Conservation (phyloP, 2,797 vertebrate genomes). For the Lerista edwardsae region DNA sequence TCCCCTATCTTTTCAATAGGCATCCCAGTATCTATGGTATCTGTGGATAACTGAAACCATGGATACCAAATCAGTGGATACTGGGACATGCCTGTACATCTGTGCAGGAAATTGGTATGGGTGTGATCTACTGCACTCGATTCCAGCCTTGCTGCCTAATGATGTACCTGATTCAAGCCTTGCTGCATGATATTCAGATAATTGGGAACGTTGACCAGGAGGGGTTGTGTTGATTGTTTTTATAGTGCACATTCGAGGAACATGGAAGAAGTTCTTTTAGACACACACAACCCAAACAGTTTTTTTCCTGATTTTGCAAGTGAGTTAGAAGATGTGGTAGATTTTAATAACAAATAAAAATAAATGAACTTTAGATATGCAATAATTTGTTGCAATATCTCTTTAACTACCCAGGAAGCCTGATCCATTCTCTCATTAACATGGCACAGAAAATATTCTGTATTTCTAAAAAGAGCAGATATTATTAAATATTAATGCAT, state of each 20-base stretch:
- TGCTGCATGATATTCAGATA: not conserved
- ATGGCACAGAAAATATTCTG: not conserved
- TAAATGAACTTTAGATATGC: not conserved
- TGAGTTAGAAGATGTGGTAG: not conserved
- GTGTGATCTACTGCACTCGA: not conserved
- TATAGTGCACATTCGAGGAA: not conserved
- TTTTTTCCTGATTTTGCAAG: not conserved
- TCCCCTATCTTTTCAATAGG: too few species aligned
- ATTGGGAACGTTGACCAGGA: not conserved
- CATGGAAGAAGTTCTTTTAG: not conserved
- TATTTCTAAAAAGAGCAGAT: slow-evolving; percentile 5
- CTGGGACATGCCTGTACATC: too few species aligned
- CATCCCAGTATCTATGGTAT: too few species aligned
- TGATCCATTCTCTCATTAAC: not conserved
- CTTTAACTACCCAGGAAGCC: not conserved
- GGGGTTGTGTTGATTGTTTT: not conserved
- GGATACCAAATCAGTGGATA: too few species aligned
- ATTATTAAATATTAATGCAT: slow-evolving; percentile 14
- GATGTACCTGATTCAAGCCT: too few species aligned
- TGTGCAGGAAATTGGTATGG: too few species aligned
- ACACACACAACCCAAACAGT: not conserved
- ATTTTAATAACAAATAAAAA: not conserved
- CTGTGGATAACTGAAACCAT: too few species aligned
- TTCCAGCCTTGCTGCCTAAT: too few species aligned
- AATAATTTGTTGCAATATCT: slow-evolving; percentile 18